Conservation (phyloP, 2,797 vertebrate species). For the Microcaecilia unicolor region DNA sequence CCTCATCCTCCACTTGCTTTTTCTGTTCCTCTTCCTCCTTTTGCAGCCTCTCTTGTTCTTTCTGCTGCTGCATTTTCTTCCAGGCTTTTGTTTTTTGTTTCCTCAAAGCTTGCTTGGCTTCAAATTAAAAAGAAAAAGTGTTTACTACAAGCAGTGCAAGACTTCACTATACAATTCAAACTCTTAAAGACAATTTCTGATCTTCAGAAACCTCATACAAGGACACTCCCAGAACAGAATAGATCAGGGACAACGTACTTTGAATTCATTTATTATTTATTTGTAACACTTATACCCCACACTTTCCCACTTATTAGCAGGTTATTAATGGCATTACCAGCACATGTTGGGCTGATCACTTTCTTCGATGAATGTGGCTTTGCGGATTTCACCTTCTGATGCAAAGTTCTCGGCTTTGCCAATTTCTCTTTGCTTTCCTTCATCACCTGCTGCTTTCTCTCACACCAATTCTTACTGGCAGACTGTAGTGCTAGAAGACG, state of each 20-base stretch:
- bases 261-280: too few species aligned
- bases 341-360: constrained; percentile 51
- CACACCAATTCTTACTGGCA: constrained; percentile 96
- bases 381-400: constrained; percentile 59
- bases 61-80: constrained; percentile 76
- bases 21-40: constrained; percentile 67
- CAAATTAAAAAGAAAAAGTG: constrained; percentile 13
- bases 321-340: constrained; percentile 47
- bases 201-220: not conserved
- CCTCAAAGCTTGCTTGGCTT: constrained; percentile 72
- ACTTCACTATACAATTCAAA: not conserved
- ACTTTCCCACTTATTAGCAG: too few species aligned
- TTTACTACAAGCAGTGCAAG: not conserved
- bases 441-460: constrained; percentile 94
- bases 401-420: constrained; percentile 57
- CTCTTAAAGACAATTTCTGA: not conserved
- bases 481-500: constrained; percentile 92
- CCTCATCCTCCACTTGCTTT: constrained; percentile 77
- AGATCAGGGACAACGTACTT: not conserved
- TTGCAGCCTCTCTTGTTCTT: constrained; percentile 63
- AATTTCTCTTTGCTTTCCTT: constrained; percentile 90
- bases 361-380: constrained; percentile 70
- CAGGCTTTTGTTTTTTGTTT: constrained; percentile 83
- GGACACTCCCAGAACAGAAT: not conserved
- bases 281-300: too few species aligned